Evolutionary conservation across 2,888 invertebrate species (phyloP).

Genomic region (Ceratothoa steindachneri): DNA sequence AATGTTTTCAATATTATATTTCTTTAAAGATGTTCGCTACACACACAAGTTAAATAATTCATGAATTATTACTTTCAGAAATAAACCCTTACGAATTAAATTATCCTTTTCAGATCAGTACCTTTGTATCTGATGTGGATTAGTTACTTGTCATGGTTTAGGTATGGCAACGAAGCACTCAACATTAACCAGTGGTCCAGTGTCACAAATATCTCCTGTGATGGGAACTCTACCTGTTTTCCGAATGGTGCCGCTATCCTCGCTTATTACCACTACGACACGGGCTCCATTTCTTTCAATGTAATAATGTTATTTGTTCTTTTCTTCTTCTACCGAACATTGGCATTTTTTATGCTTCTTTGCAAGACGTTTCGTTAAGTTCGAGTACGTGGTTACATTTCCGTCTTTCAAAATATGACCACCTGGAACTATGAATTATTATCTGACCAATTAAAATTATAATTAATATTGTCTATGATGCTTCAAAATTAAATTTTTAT

Average conservation of each 20-base stretch:
- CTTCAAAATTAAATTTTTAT: too few species aligned
- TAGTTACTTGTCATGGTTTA: slow-evolving; percentile 54
- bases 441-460: too few species aligned
- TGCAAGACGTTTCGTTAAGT: slow-evolving; percentile 65
- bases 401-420: too few species aligned
- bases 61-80: too few species aligned
- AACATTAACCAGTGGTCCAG: slow-evolving; percentile 53
- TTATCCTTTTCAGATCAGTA: slow-evolving; percentile 17
- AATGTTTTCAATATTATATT: too few species aligned
- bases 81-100: too few species aligned
- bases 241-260: slow-evolving; percentile 72
- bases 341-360: slow-evolving; percentile 72
- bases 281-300: slow-evolving; percentile 68
- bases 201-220: slow-evolving; percentile 25
- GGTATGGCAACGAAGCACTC: slow-evolving; percentile 53
- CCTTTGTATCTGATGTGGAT: slow-evolving; percentile 56
- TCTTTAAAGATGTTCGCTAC: too few species aligned
- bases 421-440: too few species aligned
- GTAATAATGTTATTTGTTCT: slow-evolving; percentile 37
- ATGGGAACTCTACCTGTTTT: slow-evolving; percentile 68
- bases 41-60: too few species aligned
- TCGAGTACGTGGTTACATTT: too few species aligned
- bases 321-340: slow-evolving; percentile 55
- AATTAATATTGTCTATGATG: too few species aligned
- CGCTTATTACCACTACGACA: slow-evolving; percentile 70